A percentile compares a stretch with the other conserved stretches of the same genome.
Evolutionary conservation across 2,113 vertebrate species (phyloP).

Genomic region (Ranitomeya imitator): DNA sequence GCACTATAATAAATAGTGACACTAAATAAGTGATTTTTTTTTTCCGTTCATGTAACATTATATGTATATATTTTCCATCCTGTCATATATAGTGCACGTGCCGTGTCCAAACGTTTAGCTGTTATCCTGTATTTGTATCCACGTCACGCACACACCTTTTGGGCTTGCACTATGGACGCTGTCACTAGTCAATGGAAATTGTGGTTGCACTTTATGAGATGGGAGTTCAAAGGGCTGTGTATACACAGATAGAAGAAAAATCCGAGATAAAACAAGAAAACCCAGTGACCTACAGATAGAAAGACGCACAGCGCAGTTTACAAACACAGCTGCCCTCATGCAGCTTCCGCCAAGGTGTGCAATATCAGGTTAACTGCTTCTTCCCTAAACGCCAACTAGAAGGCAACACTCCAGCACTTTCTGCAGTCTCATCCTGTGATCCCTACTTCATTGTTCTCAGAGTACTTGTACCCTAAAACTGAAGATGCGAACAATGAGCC

Average conservation of each 20-base stretch:
- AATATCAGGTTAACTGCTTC: not conserved
- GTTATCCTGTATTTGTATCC: not conserved
- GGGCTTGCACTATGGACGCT: not conserved
- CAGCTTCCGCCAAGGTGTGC: constrained; percentile 38
- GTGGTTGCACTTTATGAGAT: not conserved
- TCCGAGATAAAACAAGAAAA: constrained; percentile 23
- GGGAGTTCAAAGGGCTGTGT: constrained; percentile 50
- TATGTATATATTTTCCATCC: not conserved
- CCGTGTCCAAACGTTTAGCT: not conserved
- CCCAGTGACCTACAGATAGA: constrained; percentile 27
- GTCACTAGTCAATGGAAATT: not conserved
- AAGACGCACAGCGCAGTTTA: constrained; percentile 30
- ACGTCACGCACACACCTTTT: not conserved
- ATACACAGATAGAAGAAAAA: not conserved
- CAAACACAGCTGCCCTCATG: constrained; percentile 47
- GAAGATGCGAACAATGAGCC: too few relatives aligned
- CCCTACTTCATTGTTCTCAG: not conserved
- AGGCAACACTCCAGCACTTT: not conserved
- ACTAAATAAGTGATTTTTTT: not conserved
- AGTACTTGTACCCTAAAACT: too few relatives aligned
- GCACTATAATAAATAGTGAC: too few relatives aligned
- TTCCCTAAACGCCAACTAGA: not conserved
- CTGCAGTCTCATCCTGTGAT: not conserved
- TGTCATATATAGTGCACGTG: not conserved
- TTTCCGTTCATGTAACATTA: not conserved